phyloP scores from a whole-genome alignment of 2,888 invertebrate species.

The Selenia dentaria region DNA sequence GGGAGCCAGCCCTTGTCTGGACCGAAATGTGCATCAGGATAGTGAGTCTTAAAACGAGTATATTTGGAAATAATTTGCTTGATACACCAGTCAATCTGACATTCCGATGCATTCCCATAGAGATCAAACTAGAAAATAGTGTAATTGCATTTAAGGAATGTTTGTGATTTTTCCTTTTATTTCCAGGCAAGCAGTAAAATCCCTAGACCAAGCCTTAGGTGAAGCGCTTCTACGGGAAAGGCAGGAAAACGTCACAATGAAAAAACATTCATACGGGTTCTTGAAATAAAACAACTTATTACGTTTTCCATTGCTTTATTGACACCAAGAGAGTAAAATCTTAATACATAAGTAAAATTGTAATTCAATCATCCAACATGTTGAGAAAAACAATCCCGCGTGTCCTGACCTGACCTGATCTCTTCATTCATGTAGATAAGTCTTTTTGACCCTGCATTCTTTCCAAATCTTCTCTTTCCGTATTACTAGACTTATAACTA shows the following conservation, averaged over 20 bases:
- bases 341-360: constrained; percentile 2
- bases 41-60: no score
- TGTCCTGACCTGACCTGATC: background rate
- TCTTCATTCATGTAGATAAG: background rate
- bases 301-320: constrained; percentile 46
- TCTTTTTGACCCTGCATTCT: background rate
- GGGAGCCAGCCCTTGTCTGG: no score
- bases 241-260: constrained; percentile 57
- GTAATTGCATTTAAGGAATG: no score
- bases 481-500: background rate
- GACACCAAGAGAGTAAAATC: constrained; percentile 28
- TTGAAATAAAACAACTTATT: constrained; percentile 66
- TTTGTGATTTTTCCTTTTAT: no score
- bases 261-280: constrained; percentile 82
- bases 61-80: no score
- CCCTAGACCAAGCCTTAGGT: constrained; percentile 88
- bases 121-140: no score
- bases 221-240: constrained; percentile 86
- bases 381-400: background rate
- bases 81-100: no score
- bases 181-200: constrained; percentile 73
- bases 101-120: no score
- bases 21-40: no score
- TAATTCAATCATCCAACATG: no score
- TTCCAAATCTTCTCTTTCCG: background rate